phyloP scores from a whole-genome alignment of 2,113 vertebrate species.

The Pogona vitticeps region DNA sequence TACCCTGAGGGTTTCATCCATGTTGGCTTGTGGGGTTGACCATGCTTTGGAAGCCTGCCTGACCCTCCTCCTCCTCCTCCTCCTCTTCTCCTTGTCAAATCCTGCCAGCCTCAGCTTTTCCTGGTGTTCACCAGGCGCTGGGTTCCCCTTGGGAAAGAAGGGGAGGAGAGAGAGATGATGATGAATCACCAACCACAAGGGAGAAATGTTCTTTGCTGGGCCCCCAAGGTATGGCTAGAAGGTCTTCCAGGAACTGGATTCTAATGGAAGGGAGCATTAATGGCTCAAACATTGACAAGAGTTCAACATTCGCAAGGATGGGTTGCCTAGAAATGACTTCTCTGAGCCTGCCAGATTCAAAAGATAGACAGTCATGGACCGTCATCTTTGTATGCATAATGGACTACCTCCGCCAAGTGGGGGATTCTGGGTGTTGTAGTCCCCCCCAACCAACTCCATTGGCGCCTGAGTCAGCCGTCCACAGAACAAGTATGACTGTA shows the following conservation, averaged over 20 bases:
- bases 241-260: not conserved
- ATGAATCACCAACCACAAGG: not conserved
- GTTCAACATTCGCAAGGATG: not conserved
- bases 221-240: slow-evolving; percentile 11
- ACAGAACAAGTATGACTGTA: too few species aligned
- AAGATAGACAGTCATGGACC: too few species aligned
- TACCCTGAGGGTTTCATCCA: too few species aligned
- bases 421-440: too few species aligned
- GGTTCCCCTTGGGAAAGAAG: slow-evolving; percentile 12
- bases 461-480: too few species aligned
- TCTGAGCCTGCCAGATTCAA: not conserved
- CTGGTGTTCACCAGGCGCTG: not conserved
- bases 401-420: too few species aligned
- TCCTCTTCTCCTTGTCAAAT: not conserved
- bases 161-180: not conserved
- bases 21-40: not conserved
- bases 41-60: not conserved
- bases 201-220: slow-evolving; percentile 17
- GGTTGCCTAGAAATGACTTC: too few species aligned
- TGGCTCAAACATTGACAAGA: not conserved
- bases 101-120: not conserved
- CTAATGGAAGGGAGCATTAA: not conserved
- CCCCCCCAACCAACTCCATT: too few species aligned
- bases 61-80: too few species aligned
- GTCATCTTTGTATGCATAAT: too few species aligned